Evolutionary conservation across 2,113 vertebrate genomes (phyloP).

Genomic region (Calidris pugnax): DNA sequence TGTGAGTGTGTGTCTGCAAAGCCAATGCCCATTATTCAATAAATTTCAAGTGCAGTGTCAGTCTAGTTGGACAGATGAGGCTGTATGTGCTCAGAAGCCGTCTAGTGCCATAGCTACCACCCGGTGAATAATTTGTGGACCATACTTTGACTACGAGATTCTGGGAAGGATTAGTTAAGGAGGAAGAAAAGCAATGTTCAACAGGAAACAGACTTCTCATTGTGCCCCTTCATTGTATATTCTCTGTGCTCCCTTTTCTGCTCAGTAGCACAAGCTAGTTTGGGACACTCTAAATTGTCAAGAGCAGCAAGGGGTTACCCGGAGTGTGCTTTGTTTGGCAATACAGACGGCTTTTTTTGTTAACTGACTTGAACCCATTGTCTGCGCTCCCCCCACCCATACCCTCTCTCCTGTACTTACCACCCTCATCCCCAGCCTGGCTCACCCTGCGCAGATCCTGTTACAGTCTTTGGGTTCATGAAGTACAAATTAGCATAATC

Average conservation of each 20-base stretch:
- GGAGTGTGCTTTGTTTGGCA: conserved; percentile 69
- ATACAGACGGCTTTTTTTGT: conserved; percentile 70
- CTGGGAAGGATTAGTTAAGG: conserved; percentile 13
- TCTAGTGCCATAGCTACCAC: conserved; percentile 20
- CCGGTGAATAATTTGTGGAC: not conserved
- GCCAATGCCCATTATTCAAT: not conserved
- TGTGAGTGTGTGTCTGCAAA: not conserved
- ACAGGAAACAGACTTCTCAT: conserved; percentile 21
- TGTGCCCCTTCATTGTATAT: conserved; percentile 17
- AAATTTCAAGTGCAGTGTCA: not conserved
- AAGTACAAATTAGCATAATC: conserved; percentile 99
- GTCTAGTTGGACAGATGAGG: not conserved
- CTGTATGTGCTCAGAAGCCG: not conserved
- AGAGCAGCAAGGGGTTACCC: conserved; percentile 69
- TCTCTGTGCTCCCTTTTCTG: not conserved
- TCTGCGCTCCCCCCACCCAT: not conserved
- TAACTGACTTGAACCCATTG: conserved; percentile 69
- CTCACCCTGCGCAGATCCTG: conserved; percentile 67
- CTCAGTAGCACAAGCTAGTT: conserved; percentile 6
- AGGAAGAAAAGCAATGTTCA: conserved; percentile 4
- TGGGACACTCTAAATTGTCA: conserved; percentile 70
- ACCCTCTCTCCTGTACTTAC: conserved; percentile 8
- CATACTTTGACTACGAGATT: not conserved
- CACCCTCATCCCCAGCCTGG: conserved; percentile 38
- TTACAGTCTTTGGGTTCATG: conserved; percentile 89